Conservation (phyloP, 2,888 invertebrate species). For the Leucania comma region DNA sequence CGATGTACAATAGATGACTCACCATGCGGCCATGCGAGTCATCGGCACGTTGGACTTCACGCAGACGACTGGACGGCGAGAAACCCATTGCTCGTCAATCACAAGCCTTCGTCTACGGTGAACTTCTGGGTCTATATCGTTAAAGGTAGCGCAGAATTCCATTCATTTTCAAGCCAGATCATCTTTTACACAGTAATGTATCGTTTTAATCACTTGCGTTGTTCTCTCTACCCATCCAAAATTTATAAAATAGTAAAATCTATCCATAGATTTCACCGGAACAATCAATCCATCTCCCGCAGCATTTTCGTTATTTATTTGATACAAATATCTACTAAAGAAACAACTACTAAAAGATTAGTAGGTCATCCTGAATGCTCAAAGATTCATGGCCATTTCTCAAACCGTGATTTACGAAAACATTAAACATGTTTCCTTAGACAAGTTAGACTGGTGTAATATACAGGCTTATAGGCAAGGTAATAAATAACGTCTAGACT, state of each 20-base stretch:
- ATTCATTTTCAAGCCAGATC: too few relatives aligned
- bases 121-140: too few relatives aligned
- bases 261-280: not conserved
- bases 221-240: not conserved
- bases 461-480: slow-evolving; percentile 37
- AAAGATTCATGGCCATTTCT: slow-evolving; percentile 29
- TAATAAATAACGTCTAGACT: slow-evolving; percentile 55
- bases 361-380: slow-evolving; percentile 22
- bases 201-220: too few relatives aligned
- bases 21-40: too few relatives aligned
- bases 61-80: too few relatives aligned
- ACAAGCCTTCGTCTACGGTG: too few relatives aligned
- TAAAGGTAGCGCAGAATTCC: too few relatives aligned
- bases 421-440: slow-evolving; percentile 46
- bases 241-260: not conserved
- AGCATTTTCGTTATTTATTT: not conserved
- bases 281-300: not conserved
- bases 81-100: too few relatives aligned
- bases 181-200: not conserved
- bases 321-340: slow-evolving; percentile 6
- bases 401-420: slow-evolving; percentile 50
- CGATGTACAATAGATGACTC: too few relatives aligned
- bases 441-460: slow-evolving; percentile 40
- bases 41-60: too few relatives aligned
- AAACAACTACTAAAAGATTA: slow-evolving; percentile 8